Conservation (phyloP, 1,140 invertebrate genomes). For the Anadara kagoshimensis region DNA sequence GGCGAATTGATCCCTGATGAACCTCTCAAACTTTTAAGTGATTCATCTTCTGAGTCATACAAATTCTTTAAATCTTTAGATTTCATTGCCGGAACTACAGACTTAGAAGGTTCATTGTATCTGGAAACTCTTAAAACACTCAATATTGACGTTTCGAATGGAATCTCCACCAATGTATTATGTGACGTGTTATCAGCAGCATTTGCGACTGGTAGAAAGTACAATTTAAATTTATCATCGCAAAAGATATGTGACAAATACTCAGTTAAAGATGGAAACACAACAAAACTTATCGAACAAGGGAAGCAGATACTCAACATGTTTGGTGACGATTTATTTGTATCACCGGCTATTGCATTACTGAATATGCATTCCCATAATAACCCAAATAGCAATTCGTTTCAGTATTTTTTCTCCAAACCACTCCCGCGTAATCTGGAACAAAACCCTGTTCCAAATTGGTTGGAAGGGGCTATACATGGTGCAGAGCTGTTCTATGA, state of each 20-base stretch:
- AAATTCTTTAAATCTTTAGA: slow-evolving; percentile 15
- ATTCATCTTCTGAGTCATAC: background rate
- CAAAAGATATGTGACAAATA: background rate
- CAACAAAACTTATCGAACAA: background rate
- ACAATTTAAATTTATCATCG: background rate
- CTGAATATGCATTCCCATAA: slow-evolving; percentile 20
- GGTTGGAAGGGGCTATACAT: slow-evolving; percentile 30
- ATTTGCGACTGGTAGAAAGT: background rate
- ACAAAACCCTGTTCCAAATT: slow-evolving; percentile 10
- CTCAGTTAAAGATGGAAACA: background rate
- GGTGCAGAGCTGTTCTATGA: slow-evolving; percentile 25
- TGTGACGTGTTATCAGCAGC: background rate
- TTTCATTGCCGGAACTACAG: slow-evolving; percentile 8
- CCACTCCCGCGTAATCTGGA: background rate
- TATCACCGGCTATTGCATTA: background rate
- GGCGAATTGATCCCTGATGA: background rate
- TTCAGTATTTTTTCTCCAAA: slow-evolving; percentile 25
- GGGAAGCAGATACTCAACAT: background rate
- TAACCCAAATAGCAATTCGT: slow-evolving; percentile 3
- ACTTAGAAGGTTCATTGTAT: background rate
- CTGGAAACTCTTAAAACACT: background rate
- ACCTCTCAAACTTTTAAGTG: background rate
- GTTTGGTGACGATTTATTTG: slow-evolving; percentile 9
- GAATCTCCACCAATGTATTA: background rate
- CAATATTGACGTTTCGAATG: background rate